These are phyloP conservation scores for Lepilemur septentrionalis DNA, from an alignment of 2,797 vertebrate species.

Conservation along the genomic window DNA sequence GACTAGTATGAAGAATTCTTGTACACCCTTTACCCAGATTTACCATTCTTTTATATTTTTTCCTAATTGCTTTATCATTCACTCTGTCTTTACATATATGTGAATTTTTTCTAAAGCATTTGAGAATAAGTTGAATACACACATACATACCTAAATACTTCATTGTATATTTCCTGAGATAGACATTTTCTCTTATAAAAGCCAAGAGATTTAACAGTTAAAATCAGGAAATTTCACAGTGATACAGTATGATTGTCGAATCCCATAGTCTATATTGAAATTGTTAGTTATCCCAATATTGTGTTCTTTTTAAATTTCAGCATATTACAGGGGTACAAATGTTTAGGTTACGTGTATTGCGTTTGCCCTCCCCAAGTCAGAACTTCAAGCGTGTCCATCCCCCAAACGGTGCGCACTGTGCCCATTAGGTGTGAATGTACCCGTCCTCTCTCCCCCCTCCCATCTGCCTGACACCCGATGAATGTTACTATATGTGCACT, in stretches of 20 bases:
- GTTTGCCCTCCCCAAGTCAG: too few species aligned
- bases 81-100: not conserved
- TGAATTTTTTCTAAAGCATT: not conserved
- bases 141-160: not conserved
- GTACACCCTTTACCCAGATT: not conserved
- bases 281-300: not conserved
- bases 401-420: too few species aligned
- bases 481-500: too few species aligned
- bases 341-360: too few species aligned
- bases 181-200: constrained; percentile 2
- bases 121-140: not conserved
- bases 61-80: not conserved
- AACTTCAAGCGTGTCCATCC: too few species aligned
- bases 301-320: not conserved
- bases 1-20: not conserved
- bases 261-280: not conserved
- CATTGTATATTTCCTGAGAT: not conserved
- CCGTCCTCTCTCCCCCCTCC: too few species aligned
- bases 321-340: too few species aligned
- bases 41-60: not conserved
- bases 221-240: not conserved
- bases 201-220: not conserved
- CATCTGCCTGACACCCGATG: too few species aligned
- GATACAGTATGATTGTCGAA: not conserved
- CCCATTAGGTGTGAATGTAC: too few species aligned